A percentile compares a stretch with the other conserved stretches of the same genome.
phyloP scores from a whole-genome alignment of 1,140 invertebrate genomes.

The Schlechtendalia chinensis region DNA sequence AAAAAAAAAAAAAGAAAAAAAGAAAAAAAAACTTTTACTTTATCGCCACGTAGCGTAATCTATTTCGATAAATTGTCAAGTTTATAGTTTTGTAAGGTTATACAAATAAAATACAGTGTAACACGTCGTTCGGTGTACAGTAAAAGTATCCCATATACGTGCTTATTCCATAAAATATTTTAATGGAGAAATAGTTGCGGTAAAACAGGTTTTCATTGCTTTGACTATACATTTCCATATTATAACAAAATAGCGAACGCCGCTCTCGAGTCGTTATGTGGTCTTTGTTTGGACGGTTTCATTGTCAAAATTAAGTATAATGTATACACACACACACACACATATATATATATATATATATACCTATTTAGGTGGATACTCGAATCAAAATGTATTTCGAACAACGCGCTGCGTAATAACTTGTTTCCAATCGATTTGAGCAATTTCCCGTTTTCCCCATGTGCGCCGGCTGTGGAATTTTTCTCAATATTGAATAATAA shows the following conservation, averaged over 20 bases:
- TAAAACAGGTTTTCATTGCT: conserved; percentile 19
- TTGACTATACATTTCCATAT: background rate
- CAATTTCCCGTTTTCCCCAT: background rate
- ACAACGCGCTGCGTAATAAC: background rate
- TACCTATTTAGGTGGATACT: background rate
- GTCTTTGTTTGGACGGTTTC: background rate
- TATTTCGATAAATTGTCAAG: background rate
- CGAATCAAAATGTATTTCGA: conserved; percentile 1
- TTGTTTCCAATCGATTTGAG: conserved; percentile 15
- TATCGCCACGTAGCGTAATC: background rate
- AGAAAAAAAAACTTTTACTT: background rate
- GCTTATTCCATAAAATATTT: conserved; percentile 11
- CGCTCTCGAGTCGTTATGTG: background rate
- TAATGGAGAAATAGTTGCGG: background rate
- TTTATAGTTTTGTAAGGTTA: conserved; percentile 14
- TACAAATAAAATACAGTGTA: background rate
- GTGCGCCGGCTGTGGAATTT: background rate
- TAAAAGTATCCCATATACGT: background rate
- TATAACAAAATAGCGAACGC: background rate
- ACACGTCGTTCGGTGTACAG: background rate
- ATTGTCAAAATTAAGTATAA: background rate
- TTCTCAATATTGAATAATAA: conserved; percentile 29
- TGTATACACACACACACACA: no score
- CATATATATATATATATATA: no score
- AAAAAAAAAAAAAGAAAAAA: no score